phyloP scores from a whole-genome alignment of 2,113 vertebrate species.

The Gila orcuttii region DNA sequence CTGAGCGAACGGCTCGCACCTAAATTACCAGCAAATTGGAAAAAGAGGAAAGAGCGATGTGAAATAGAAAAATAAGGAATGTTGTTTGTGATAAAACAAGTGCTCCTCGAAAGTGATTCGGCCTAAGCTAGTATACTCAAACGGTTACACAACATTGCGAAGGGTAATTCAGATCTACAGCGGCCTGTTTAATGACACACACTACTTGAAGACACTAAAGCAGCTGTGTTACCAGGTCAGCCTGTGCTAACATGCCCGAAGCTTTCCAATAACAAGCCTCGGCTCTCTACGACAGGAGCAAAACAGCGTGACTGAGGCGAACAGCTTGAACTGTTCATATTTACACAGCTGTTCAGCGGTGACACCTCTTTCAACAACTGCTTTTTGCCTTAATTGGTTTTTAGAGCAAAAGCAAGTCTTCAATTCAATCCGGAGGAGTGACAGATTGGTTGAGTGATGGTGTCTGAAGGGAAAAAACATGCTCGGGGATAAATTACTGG shows the following conservation, averaged over 20 bases:
- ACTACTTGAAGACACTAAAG: constrained; percentile 33
- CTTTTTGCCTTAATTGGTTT: constrained; percentile 55
- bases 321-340: constrained; percentile 56
- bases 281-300: constrained; percentile 41
- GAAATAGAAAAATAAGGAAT: constrained; percentile 6
- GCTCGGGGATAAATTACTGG: constrained; percentile 34
- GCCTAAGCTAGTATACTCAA: neutral
- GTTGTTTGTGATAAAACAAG: neutral
- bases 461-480: constrained; percentile 18
- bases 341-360: constrained; percentile 57
- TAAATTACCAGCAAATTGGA: constrained; percentile 44
- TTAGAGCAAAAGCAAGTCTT: constrained; percentile 43
- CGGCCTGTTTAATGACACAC: constrained; percentile 18
- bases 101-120: neutral
- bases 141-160: constrained; percentile 15
- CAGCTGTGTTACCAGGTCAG: constrained; percentile 38
- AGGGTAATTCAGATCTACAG: constrained; percentile 7
- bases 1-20: constrained; percentile 58
- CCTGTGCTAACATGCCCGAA: constrained; percentile 44
- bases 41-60: neutral
- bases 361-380: constrained; percentile 50
- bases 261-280: constrained; percentile 43
- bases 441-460: constrained; percentile 29
- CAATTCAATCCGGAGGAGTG: constrained; percentile 36
- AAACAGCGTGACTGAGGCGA: constrained; percentile 39